Base-by-base conservation (phyloP, 2,888 invertebrate species). In the Xanthia togata region DNA sequence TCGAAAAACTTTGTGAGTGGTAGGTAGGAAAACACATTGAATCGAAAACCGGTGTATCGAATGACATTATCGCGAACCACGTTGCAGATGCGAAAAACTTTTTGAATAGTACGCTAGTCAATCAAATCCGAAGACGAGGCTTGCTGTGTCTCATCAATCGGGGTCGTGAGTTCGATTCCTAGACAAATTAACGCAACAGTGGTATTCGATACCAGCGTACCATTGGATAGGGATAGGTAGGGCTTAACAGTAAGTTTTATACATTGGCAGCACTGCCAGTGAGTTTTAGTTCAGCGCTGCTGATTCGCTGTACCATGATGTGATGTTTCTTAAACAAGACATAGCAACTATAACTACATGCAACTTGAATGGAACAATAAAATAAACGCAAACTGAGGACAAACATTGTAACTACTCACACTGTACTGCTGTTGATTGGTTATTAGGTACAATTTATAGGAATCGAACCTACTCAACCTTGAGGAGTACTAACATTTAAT, bases 391-490 rank as follows among this genome's bases (percentile, higher is more conserved):
- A 76, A 60, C n/a, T 50, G 31, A 31, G 14, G n/a, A 53, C 31
- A 60, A 20, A 60, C 31, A 65, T 50, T 6, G n/a, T 14, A 60
- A 12, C 2, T 50, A 26, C 9, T 53, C 20, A 47, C 20, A 47
- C 3, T 12, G 11, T 38, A 47, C 23, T 44, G 26, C 53, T 55
- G 41, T 35, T 55, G 14, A 76, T 67, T 62, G 26, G 9, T 67
- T 31, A n/a, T n/a, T n/a, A 50, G 12, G 11, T 44, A 72, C 8
- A 38, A 59, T 71, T 62, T 73, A 73, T 60, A 60, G 23, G 41
- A 83, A 41, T 73, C 38, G 38, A 65, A 55, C 44, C 38, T 70
- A 50, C n/a, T 74, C 69, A 73, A 70, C 55, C 71, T 76, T 73
- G 59, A 63, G 38, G 63, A 72, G 55, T 65, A 68, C 8, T 8